Evolutionary conservation across 2,113 vertebrate genomes (phyloP).

Genomic region (Amia ocellicauda): DNA sequence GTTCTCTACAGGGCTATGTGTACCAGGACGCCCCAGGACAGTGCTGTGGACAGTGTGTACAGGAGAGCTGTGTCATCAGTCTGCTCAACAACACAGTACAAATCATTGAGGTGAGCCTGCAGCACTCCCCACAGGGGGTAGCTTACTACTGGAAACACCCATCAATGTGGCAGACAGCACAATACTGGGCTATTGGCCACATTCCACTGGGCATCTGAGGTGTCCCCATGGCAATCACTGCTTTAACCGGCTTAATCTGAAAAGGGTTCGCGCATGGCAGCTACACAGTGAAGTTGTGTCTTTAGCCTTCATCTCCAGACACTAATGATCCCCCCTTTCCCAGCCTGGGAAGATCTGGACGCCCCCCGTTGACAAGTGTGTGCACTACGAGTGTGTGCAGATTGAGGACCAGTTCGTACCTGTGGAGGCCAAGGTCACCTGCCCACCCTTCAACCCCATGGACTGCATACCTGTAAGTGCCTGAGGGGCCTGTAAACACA

Average conservation of each 20-base stretch:
- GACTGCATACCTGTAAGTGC: conserved; percentile 73
- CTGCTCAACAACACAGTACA: conserved; percentile 40
- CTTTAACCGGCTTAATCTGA: not conserved
- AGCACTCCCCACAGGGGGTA: not conserved
- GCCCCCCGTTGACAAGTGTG: conserved; percentile 61
- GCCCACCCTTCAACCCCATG: conserved; percentile 50
- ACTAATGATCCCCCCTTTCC: not conserved
- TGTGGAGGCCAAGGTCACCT: no score
- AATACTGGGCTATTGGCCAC: no score
- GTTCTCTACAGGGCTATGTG: no score
- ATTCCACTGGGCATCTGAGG: no score
- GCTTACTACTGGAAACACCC: not conserved
- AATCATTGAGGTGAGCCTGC: conserved; percentile 49
- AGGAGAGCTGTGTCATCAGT: conserved; percentile 63
- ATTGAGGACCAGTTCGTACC: no score
- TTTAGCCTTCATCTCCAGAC: no score
- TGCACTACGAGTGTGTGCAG: conserved; percentile 65
- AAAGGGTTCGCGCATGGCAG: not conserved
- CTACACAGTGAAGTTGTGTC: no score
- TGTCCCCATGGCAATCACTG: not conserved
- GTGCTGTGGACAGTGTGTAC: no score
- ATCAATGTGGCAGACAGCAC: no score
- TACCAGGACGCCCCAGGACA: no score
- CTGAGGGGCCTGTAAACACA: not conserved
- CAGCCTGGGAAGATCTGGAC: conserved; percentile 65